Evolutionary conservation across 1,140 invertebrate species (phyloP).

Genomic region (Drosophila willistoni): DNA sequence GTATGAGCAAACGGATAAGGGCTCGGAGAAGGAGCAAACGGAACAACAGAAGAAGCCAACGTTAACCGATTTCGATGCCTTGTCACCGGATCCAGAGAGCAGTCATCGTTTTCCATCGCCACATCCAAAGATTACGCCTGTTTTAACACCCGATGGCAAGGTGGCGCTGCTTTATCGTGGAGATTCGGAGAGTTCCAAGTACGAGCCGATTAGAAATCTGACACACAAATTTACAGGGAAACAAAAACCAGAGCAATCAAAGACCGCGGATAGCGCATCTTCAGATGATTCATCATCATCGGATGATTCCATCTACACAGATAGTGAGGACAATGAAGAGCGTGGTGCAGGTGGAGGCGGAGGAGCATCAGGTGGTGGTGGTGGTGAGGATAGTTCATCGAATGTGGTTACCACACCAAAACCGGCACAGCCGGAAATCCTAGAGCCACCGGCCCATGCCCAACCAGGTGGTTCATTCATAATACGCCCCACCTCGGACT

Average conservation of each 20-base stretch:
- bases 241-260: conserved; percentile 32
- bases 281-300: conserved; percentile 62
- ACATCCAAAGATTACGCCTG: conserved; percentile 83
- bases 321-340: conserved; percentile 59
- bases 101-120: conserved; percentile 83
- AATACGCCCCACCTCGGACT: conserved; percentile 75
- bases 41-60: conserved; percentile 63
- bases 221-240: conserved; percentile 72
- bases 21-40: conserved; percentile 37
- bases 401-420: conserved; percentile 42
- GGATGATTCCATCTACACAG: conserved; percentile 67
- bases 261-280: conserved; percentile 28
- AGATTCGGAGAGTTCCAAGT: conserved; percentile 82
- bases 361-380: not conserved
- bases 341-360: conserved; percentile 10
- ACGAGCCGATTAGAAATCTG: conserved; percentile 81
- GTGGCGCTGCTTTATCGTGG: conserved; percentile 83
- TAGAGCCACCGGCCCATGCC: conserved; percentile 55
- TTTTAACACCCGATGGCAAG: conserved; percentile 83
- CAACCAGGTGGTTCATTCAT: conserved; percentile 69
- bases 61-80: conserved; percentile 79
- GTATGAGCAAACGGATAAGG: conserved; percentile 75
- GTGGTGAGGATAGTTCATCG: conserved; percentile 27
- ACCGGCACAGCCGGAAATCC: conserved; percentile 54
- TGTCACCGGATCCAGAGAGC: conserved; percentile 82